phyloP scores from a whole-genome alignment of 2,113 vertebrate genomes.

The Gymnogyps californianus region DNA sequence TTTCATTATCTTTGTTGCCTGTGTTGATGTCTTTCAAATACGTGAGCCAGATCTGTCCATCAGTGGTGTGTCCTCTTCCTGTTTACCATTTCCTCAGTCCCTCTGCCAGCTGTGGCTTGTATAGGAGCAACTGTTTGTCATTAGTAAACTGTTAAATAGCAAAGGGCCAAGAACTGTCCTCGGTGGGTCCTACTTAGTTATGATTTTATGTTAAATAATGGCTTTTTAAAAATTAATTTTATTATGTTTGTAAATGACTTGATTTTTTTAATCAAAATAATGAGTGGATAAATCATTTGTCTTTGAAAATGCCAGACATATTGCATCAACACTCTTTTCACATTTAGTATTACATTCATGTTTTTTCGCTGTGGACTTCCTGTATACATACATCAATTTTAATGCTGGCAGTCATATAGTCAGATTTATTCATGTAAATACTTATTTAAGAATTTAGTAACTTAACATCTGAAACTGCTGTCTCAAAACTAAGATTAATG shows the following conservation, averaged over 20 bases:
- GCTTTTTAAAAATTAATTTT: not conserved
- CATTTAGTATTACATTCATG: not conserved
- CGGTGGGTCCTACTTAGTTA: not conserved
- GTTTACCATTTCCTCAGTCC: not conserved
- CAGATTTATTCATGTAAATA: not conserved
- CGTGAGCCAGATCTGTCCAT: not conserved
- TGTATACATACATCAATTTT: not conserved
- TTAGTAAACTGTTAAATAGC: not conserved
- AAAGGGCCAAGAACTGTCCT: not conserved
- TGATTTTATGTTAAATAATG: not conserved
- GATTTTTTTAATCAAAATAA: not conserved
- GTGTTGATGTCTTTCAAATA: not conserved
- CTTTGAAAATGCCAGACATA: not conserved
- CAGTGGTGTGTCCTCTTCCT: not conserved
- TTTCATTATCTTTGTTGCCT: not conserved
- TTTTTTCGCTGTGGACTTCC: not conserved
- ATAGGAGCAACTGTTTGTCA: not conserved
- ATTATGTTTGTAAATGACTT: not conserved
- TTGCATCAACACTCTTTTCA: not conserved
- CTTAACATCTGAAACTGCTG: not conserved
- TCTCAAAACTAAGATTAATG: not conserved
- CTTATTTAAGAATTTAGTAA: not conserved
- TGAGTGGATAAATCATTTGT: not conserved
- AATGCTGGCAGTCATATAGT: not conserved
- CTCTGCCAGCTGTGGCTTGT: not conserved